A percentile compares a stretch with the other conserved stretches of the same genome.
Conservation (phyloP, 2,888 invertebrate species). For the Criorhina ranunculi region DNA sequence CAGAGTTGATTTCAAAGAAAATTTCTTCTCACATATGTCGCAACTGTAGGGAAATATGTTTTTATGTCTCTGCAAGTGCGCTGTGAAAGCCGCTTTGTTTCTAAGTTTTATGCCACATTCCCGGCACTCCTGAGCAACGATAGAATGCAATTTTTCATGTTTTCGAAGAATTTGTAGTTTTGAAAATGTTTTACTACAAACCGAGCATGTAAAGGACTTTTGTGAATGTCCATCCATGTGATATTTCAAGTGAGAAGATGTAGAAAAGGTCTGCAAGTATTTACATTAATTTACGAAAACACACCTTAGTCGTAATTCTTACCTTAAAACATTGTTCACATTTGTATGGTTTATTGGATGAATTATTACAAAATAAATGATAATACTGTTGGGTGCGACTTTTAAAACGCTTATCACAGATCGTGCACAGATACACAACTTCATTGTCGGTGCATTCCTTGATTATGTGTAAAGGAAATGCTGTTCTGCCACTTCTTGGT, state of each 20-base stretch:
- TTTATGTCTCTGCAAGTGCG: conserved; percentile 88
- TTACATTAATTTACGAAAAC: not conserved
- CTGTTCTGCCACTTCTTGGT: not conserved
- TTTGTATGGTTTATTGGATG: conserved; percentile 85
- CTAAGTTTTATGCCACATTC: conserved; percentile 88
- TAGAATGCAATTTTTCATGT: conserved; percentile 88
- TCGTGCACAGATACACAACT: conserved; percentile 85
- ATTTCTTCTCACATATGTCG: conserved; percentile 86
- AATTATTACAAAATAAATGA: conserved; percentile 87
- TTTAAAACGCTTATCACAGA: conserved; percentile 89
- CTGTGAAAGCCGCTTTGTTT: conserved; percentile 86
- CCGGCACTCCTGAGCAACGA: conserved; percentile 84
- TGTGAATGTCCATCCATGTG: conserved; percentile 88
- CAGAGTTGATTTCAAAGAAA: conserved; percentile 88
- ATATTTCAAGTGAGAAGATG: conserved; percentile 90
- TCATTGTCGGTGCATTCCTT: conserved; percentile 75
- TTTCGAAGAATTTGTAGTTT: conserved; percentile 89
- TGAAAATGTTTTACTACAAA: conserved; percentile 89
- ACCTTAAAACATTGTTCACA: conserved; percentile 84
- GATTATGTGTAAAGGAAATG: conserved; percentile 76
- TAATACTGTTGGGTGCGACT: conserved; percentile 89
- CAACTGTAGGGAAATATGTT: conserved; percentile 87
- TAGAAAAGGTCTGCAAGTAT: conserved; percentile 87
- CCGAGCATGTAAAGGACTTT: conserved; percentile 77
- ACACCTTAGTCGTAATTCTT: conserved; percentile 40